Percentiles rank a stretch among this genome's conserved stretches.
Evolutionary conservation across 2,113 vertebrate species (phyloP).

Genomic region (Scalopus aquaticus): DNA sequence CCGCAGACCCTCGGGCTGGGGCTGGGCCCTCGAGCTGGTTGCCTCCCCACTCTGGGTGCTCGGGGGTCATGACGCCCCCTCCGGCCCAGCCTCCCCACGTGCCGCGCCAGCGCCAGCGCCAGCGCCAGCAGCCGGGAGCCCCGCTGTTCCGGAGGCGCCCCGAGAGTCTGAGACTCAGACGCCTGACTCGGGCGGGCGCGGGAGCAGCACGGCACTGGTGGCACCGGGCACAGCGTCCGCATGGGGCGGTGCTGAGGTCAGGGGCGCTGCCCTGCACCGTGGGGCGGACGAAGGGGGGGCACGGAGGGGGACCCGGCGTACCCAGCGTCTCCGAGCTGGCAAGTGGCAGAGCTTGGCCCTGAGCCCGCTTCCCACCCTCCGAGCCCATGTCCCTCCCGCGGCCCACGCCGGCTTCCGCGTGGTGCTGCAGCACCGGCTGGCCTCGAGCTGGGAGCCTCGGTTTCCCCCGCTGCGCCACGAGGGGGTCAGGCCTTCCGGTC

Average conservation of each 20-base stretch:
- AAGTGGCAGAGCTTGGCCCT: accelerated
- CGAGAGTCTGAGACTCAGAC: too few species aligned
- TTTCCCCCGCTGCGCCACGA: accelerated
- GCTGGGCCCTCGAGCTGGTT: not conserved
- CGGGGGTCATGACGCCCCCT: accelerated
- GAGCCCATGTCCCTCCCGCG: accelerated
- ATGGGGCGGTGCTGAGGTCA: too few species aligned
- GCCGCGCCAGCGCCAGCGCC: accelerated
- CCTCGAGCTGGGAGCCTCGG: not conserved
- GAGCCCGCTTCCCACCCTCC: accelerated
- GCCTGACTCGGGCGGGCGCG: too few species aligned
- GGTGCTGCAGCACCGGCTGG: accelerated
- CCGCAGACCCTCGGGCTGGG: accelerated
- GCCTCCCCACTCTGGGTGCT: accelerated
- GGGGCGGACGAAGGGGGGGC: too few species aligned
- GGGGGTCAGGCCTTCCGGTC: too few species aligned
- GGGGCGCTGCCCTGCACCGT: not conserved
- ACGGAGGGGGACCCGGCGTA: too few species aligned
- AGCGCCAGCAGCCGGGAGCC: accelerated
- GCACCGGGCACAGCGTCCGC: accelerated
- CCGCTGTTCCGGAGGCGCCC: too few species aligned
- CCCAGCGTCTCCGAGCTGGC: accelerated
- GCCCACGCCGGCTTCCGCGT: accelerated
- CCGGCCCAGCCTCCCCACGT: not conserved
- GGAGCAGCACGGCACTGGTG: not conserved